Percentiles rank a stretch among this genome's conserved stretches.
phyloP scores from a whole-genome alignment of 2,797 vertebrate genomes.

The Fundulus diaphanus region DNA sequence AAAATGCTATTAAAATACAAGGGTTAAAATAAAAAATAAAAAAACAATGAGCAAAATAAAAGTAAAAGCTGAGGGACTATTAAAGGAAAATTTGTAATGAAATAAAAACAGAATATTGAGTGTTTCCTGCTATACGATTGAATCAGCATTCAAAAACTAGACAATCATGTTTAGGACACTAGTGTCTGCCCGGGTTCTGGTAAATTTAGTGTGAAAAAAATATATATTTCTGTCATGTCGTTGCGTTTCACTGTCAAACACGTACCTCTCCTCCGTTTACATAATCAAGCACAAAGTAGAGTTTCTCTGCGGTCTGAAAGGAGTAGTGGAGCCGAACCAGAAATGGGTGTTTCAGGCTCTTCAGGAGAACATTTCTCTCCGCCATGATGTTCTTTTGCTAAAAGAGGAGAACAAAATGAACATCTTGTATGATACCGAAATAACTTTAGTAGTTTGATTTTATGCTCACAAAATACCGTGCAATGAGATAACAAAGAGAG shows the following conservation, averaged over 20 bases:
- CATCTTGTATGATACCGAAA: not conserved
- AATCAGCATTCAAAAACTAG: not conserved
- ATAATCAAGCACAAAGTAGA: slow-evolving; percentile 98
- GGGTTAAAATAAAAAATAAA: not conserved
- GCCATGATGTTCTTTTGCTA: slow-evolving; percentile 99
- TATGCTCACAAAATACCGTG: not conserved
- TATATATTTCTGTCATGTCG: not conserved
- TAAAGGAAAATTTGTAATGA: not conserved
- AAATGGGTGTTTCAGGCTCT: slow-evolving; percentile 95
- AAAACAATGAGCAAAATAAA: not conserved
- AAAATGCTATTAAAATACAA: not conserved
- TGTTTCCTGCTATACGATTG: not conserved
- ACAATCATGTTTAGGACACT: not conserved
- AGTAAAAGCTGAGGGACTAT: not conserved
- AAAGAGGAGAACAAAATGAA: not conserved
- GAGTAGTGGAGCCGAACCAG: slow-evolving; percentile 96
- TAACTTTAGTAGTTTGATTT: not conserved
- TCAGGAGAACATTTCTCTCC: slow-evolving; percentile 94
- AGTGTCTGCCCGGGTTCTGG: not conserved
- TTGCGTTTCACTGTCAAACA: not conserved
- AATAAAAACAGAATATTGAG: not conserved
- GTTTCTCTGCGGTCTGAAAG: slow-evolving; percentile 96
- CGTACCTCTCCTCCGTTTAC: slow-evolving; percentile 96
- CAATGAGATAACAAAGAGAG: not conserved
- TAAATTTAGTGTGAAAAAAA: not conserved